These are phyloP conservation scores for Fringilla coelebs DNA, from an alignment of 2,797 vertebrate species.

Conservation along the genomic window DNA sequence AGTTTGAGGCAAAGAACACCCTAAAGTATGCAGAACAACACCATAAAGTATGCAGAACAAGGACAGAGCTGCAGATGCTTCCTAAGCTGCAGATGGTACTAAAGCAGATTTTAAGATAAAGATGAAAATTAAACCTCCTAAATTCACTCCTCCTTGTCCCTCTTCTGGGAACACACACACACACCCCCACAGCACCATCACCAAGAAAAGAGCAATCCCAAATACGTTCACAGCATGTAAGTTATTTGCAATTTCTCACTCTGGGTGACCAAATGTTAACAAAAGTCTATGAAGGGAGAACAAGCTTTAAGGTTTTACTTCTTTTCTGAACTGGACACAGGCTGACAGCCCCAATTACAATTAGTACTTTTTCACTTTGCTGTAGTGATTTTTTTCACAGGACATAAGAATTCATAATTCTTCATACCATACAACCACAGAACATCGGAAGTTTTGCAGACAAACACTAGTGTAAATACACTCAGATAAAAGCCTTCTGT, in stretches of 20 bases:
- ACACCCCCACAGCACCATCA: background rate
- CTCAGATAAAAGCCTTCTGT: background rate
- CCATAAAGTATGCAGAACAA: background rate
- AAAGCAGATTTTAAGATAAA: slow-evolving; percentile 12
- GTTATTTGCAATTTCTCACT: background rate
- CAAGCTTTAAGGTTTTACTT: background rate
- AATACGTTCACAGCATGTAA: background rate
- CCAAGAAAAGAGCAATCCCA: background rate
- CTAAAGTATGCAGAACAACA: background rate
- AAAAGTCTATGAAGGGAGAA: background rate
- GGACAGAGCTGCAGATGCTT: background rate
- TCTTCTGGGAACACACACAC: background rate
- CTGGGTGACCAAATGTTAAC: background rate
- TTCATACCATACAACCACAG: background rate
- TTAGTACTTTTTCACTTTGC: background rate
- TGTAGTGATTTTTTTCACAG: background rate
- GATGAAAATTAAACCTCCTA: background rate
- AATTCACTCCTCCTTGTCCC: background rate
- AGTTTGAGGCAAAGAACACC: background rate
- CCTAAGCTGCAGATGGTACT: background rate
- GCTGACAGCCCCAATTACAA: background rate
- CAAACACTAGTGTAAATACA: background rate
- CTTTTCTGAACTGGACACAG: background rate
- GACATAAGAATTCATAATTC: background rate
- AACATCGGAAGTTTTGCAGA: background rate